Conservation (phyloP, 2,888 invertebrate species). For the Megastigmus dorsalis region DNA sequence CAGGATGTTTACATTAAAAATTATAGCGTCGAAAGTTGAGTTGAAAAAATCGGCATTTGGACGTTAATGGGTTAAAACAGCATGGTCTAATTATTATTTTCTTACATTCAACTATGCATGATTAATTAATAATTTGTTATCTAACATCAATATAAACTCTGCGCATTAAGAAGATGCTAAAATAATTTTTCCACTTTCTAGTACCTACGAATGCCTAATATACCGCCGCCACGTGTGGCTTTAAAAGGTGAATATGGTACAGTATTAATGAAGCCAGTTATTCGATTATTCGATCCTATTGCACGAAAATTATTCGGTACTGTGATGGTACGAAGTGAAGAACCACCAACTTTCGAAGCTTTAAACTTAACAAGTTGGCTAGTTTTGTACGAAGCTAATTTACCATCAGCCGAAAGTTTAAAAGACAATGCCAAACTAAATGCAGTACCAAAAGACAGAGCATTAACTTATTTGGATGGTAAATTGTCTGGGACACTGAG, state of each 20-base stretch:
- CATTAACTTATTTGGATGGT: slow-evolving; percentile 76
- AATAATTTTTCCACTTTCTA: slow-evolving; percentile 72
- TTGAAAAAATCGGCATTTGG: too few species aligned
- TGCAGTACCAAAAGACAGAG: slow-evolving; percentile 76
- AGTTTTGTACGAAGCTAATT: slow-evolving; percentile 74
- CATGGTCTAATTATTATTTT: too few species aligned
- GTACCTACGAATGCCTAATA: slow-evolving; percentile 78
- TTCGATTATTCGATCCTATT: slow-evolving; percentile 71
- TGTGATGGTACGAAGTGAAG: slow-evolving; percentile 43
- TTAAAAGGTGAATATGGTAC: slow-evolving; percentile 81
- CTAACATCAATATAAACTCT: neutral
- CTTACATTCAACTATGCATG: too few species aligned
- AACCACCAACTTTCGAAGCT: slow-evolving; percentile 77
- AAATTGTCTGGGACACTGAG: slow-evolving; percentile 62
- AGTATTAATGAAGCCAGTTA: slow-evolving; percentile 76
- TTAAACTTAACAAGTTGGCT: slow-evolving; percentile 74
- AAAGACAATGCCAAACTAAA: slow-evolving; percentile 71
- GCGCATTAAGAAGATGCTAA: too few species aligned
- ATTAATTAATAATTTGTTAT: neutral
- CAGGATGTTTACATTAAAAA: too few species aligned
- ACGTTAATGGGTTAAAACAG: too few species aligned
- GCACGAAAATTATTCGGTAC: slow-evolving; percentile 69
- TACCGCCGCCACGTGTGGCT: slow-evolving; percentile 71
- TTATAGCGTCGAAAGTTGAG: too few species aligned
- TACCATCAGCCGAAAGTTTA: slow-evolving; percentile 56